phyloP scores from a whole-genome alignment of 2,113 vertebrate genomes.

The Australoheros scitulus region DNA sequence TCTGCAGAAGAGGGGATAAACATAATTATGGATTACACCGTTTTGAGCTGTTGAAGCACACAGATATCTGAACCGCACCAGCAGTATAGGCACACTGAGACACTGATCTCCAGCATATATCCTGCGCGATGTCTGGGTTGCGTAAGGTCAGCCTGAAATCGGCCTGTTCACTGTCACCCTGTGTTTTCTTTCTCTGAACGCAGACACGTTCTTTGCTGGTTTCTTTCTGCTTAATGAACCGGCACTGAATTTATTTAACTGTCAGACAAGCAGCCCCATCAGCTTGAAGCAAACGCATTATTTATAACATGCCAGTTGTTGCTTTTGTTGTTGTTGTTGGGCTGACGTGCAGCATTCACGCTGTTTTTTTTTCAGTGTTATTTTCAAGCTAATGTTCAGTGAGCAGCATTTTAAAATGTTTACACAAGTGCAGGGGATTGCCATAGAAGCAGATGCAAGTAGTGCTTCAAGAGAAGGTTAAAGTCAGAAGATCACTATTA shows the following conservation, averaged over 20 bases:
- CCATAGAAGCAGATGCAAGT: not conserved
- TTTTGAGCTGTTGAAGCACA: constrained; percentile 2
- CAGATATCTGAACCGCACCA: constrained; percentile 4
- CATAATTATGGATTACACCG: constrained; percentile 28
- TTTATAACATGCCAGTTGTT: not conserved
- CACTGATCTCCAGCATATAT: not conserved
- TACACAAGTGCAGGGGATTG: not conserved
- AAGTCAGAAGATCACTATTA: not conserved
- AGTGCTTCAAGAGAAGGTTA: not conserved
- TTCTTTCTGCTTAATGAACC: constrained; percentile 3
- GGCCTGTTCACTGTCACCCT: not conserved
- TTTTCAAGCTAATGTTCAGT: not conserved
- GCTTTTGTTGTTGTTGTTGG: not conserved
- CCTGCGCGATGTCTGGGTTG: not conserved
- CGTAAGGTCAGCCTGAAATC: not conserved
- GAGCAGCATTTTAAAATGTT: not conserved
- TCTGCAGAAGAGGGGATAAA: constrained; percentile 46
- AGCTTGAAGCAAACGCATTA: not conserved
- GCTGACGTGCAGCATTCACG: too few species aligned
- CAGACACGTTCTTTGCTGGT: not conserved
- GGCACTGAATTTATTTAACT: not conserved
- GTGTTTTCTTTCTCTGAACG: not conserved
- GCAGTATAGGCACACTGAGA: not conserved
- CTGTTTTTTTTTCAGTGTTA: not conserved
- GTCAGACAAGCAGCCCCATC: not conserved